Base-by-base conservation (phyloP, 2,888 invertebrate genomes). In the Drosophila paranaensis region DNA sequence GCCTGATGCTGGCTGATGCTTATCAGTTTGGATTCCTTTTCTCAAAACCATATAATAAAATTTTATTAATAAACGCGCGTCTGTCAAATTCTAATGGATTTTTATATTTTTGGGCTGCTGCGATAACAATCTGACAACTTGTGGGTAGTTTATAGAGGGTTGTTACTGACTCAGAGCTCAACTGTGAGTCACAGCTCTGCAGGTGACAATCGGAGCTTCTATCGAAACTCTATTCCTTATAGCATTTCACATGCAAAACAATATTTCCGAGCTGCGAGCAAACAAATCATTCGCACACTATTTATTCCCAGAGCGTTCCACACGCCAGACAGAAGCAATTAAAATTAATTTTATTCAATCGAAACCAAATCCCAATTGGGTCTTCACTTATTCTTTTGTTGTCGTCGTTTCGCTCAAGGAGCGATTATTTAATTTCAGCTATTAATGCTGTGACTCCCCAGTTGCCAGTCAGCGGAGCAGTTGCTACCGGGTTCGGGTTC, bases 311-410 rank as follows among this genome's bases (percentile, higher is more conserved):
- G 20, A 37, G 30, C 42, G 60, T 42, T 55, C 10, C 50, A 45
- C 33, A 46, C 46, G 50, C 42, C 42, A 39, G 27, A 58, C 62
- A 57, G 56, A 79, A 79, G 48, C 88, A 89, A 84, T 88, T 84
- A 88, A 84, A 89, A 88, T 84, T 88, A 84, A 84, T 89, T 79
- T 79, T 82, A 88, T 88, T 84, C 88, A 85, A 84, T 89, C 72
- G 80, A 72, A 88, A 73, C 69, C 65, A 79, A 84, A 82, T 89
- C 84, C 84, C 88, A 77, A 65, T 77, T 58, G 89, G 74, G 82
- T 77, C 70, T 79, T 82, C 82, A 77, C 73, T 77, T 72, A 77
- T 77, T 72, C 77, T 77, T 77, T 77, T 77, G 77, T 80, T 80
- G 51, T 50, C 71, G 50, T 65, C 55, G 63, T 60, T 39, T 80